phyloP scores from a whole-genome alignment of 2,888 invertebrate genomes.

The Cremastinae sp. region DNA sequence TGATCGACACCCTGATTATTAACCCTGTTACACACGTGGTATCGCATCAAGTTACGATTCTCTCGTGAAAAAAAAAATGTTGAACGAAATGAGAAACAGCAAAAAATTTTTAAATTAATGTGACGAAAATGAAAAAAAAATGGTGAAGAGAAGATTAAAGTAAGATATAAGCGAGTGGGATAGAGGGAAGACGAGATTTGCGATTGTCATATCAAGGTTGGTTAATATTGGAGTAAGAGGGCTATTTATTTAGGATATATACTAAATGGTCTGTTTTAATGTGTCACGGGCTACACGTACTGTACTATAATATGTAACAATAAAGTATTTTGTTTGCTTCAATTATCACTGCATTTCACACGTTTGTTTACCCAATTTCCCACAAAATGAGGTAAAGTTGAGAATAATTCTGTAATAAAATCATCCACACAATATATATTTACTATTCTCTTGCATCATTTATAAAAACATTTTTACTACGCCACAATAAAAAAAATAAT shows the following conservation, averaged over 20 bases:
- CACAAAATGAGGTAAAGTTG: too few relatives aligned
- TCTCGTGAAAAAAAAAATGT: constrained; percentile 68
- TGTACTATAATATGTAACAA: constrained; percentile 80
- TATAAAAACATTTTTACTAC: too few relatives aligned
- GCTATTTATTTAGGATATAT: constrained; percentile 80
- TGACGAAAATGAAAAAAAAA: constrained; percentile 31
- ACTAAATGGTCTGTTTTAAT: constrained; percentile 80
- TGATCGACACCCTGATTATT: constrained; percentile 54
- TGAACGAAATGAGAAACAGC: constrained; percentile 57
- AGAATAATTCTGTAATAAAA: too few relatives aligned
- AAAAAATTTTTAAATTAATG: constrained; percentile 12
- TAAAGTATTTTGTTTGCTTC: constrained; percentile 81
- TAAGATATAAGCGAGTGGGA: constrained; percentile 63
- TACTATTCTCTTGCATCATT: too few relatives aligned
- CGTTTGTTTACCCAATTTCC: neutral
- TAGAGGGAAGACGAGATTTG: constrained; percentile 69
- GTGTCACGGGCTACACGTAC: constrained; percentile 81
- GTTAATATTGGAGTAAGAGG: constrained; percentile 77
- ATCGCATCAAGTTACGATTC: constrained; percentile 74
- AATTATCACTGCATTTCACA: constrained; percentile 55
- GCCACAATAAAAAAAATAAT: neutral
- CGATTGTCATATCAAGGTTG: constrained; percentile 80
- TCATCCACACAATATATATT: too few relatives aligned
- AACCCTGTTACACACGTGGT: constrained; percentile 73
- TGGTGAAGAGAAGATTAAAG: constrained; percentile 25